A percentile compares a stretch with the other conserved stretches of the same genome.
Evolutionary conservation across 2,888 invertebrate species (phyloP).

Genomic region (Eupithecia subumbrata): DNA sequence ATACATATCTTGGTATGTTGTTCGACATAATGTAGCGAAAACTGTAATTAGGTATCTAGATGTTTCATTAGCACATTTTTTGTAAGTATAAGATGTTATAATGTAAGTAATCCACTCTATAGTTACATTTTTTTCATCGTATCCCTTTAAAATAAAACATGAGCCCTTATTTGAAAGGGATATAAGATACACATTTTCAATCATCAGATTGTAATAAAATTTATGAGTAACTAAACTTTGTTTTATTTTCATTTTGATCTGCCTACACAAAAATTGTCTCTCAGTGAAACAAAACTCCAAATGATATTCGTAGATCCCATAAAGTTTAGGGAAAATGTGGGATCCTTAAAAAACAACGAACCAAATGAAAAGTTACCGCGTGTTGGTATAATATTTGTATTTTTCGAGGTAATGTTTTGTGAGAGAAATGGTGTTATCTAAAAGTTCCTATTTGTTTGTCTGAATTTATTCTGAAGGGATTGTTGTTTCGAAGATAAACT

Average conservation of each 20-base stretch:
- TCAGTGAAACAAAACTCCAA: not conserved
- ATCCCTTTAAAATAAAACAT: conserved; percentile 81
- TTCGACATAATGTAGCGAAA: conserved; percentile 54
- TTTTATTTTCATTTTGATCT: conserved; percentile 16
- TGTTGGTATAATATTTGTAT: conserved; percentile 24
- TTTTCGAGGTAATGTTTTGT: conserved; percentile 32
- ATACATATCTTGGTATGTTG: conserved; percentile 68
- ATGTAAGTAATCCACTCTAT: conserved; percentile 43
- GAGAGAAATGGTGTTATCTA: conserved; percentile 33
- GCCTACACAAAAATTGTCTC: conserved; percentile 2
- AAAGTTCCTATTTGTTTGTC: conserved; percentile 36
- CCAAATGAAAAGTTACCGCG: conserved; percentile 27
- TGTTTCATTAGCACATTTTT: conserved; percentile 43
- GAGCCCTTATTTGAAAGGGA: conserved; percentile 84
- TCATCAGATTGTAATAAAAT: conserved; percentile 61
- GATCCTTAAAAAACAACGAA: conserved; percentile 5
- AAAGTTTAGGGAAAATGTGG: conserved; percentile 10
- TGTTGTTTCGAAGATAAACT: conserved; percentile 22
- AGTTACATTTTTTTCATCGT: conserved; percentile 56
- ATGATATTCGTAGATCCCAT: conserved; percentile 1
- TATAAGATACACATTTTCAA: conserved; percentile 64
- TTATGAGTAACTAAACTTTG: conserved; percentile 31
- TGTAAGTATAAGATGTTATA: conserved; percentile 29
- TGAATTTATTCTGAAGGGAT: conserved; percentile 27
- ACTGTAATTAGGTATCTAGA: conserved; percentile 51